Percentiles rank a stretch among this genome's conserved stretches.
These are phyloP conservation scores for Lanistes nyassanus DNA, from an alignment of 1,140 invertebrate genomes.

Conservation along the genomic window DNA sequence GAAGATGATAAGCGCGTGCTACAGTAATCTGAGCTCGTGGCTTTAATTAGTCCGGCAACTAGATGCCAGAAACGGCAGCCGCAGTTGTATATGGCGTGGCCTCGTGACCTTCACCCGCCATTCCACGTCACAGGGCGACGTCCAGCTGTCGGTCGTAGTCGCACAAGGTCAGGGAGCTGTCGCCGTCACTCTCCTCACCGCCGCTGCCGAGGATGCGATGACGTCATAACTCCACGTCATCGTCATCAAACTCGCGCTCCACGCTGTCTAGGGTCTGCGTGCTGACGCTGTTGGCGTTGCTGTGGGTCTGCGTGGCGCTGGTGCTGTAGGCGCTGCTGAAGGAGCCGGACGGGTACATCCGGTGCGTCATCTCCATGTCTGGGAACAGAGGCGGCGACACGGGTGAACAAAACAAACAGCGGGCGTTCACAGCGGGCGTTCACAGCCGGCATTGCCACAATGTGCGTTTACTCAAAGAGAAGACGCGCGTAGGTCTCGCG, in stretches of 20 bases:
- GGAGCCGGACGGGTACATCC: conserved; percentile 49
- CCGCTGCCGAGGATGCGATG: neutral
- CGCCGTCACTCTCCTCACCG: too few species aligned
- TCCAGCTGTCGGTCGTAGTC: too few species aligned
- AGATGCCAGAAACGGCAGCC: too few species aligned
- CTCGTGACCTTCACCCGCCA: too few species aligned
- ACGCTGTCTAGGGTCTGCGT: conserved; percentile 62
- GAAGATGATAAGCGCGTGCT: too few species aligned
- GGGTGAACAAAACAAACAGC: neutral
- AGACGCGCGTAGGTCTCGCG: too few species aligned
- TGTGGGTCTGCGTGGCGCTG: conserved; percentile 54
- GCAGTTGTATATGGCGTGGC: too few species aligned
- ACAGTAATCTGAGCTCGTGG: too few species aligned
- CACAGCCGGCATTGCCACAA: neutral
- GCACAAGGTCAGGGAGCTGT: too few species aligned
- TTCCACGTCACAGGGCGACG: too few species aligned
- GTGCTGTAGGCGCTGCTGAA: conserved; percentile 56
- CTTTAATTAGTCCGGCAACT: too few species aligned
- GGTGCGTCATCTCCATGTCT: conserved; percentile 59
- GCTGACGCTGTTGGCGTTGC: conserved; percentile 58
- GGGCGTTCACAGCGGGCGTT: neutral
- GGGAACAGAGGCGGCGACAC: conserved; percentile 24
- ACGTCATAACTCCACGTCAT: conserved; percentile 50
- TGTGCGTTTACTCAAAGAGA: too few species aligned
- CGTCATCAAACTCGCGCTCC: conserved; percentile 42